Base-by-base conservation (phyloP, 2,113 vertebrate species). In the Catharus minimus region DNA sequence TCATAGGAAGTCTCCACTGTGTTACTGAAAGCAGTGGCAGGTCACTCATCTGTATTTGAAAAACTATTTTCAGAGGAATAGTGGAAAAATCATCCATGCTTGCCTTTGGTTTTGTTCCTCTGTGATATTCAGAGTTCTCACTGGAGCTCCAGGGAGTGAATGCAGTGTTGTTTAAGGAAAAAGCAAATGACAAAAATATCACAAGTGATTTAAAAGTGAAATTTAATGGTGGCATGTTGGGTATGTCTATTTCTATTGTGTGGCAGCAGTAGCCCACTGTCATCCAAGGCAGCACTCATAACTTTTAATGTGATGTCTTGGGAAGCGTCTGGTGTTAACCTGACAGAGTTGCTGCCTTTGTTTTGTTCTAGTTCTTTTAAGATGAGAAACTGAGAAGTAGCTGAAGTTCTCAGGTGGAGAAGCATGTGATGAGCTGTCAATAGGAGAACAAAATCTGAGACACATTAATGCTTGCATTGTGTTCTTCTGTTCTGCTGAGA, bases 401-500 rank as follows among this genome's bases (percentile, higher is more conserved):
- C 30, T 67, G 0, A 32, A 28, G 11, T 28, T 91, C 50, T 55
- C 17, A 71, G 14, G 15, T 36, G 43, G 26, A 28, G n/a, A 55
- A 62, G 21, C 50, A 8, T 55, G 9, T 50, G 23, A 30, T 73
- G 8, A 18, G 9, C 58, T 82, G 26, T 77, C 23, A 39, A 5
- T 22, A 52, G 6, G n/a, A 89, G 36, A 60, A 21, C 4, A 74
- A 65, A 88, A 74, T 41, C 28, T 66, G 86, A 71, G 30, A 26
- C 23, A 21, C 12, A 2, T 49, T 23, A 81, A 39, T 89, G 4
- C 14, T 62, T 0, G 1, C 3, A 0, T 39, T 19, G 1, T 69
- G 30, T 49, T 79, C 62, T 60, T 46, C 38, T n/a, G 27, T 18
- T 75, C 50, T 46, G 1, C 30, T 43, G 33, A 61, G 79, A 71